Percentiles rank a stretch among this genome's conserved stretches.
These are phyloP conservation scores for Elephantulus edwardii DNA, from an alignment of 2,113 vertebrate genomes.

Conservation along the genomic window DNA sequence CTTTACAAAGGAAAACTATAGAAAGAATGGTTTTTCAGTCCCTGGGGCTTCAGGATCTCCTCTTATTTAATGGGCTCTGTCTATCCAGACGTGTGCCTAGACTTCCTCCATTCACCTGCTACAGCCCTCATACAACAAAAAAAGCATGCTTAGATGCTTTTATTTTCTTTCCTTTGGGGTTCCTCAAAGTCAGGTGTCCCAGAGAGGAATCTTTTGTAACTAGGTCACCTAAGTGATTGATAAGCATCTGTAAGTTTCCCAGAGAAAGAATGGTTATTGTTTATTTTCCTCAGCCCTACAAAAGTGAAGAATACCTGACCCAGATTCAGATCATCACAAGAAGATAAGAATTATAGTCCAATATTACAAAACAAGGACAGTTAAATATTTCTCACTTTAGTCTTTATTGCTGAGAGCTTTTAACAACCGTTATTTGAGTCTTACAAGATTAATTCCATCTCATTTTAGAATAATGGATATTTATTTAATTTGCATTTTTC, in stretches of 20 bases:
- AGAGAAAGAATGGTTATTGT: slow-evolving; percentile 27
- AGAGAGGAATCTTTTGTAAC: slow-evolving; percentile 65
- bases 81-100: slow-evolving; percentile 46
- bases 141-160: slow-evolving; percentile 53
- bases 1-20: slow-evolving; percentile 73
- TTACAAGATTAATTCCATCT: not conserved
- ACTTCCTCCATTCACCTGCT: slow-evolving; percentile 44
- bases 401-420: not conserved
- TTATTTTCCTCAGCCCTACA: slow-evolving; percentile 28
- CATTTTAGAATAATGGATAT: not conserved
- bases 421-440: not conserved
- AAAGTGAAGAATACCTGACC: slow-evolving; percentile 43
- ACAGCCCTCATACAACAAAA: not conserved
- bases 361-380: not conserved
- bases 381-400: not conserved
- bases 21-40: slow-evolving; percentile 56
- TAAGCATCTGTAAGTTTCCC: slow-evolving; percentile 48
- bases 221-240: slow-evolving; percentile 57
- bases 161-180: slow-evolving; percentile 67
- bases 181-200: slow-evolving; percentile 68
- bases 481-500: no score
- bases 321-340: slow-evolving; percentile 44
- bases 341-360: not conserved
- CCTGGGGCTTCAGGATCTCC: slow-evolving; percentile 55
- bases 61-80: slow-evolving; percentile 58